Evolutionary conservation across 2,113 vertebrate species (phyloP).

Genomic region (Elaphurus davidianus): DNA sequence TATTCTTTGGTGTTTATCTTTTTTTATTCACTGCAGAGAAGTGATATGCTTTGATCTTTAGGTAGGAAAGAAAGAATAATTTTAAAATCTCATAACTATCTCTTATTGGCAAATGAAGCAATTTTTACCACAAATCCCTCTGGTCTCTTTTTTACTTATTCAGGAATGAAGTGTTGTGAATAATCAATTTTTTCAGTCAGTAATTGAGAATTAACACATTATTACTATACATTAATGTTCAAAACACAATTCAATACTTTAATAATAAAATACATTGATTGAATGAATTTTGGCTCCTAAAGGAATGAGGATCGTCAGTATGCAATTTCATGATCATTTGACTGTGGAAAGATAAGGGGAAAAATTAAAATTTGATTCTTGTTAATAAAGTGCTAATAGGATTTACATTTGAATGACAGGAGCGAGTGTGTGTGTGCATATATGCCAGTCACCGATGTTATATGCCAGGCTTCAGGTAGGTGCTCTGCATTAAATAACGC

Average conservation of each 20-base stretch:
- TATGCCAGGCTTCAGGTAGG: background rate
- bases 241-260: conserved; percentile 6
- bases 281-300: conserved; percentile 4
- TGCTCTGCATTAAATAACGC: background rate
- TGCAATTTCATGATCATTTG: background rate
- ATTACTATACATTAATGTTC: background rate
- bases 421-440: background rate
- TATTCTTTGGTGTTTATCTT: background rate
- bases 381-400: background rate
- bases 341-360: background rate
- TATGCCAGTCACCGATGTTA: background rate
- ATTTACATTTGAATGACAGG: background rate
- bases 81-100: background rate
- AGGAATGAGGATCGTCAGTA: background rate
- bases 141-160: background rate
- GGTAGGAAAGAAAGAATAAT: background rate
- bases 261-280: conserved; percentile 1
- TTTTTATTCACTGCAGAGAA: background rate
- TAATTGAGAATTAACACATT: conserved; percentile 9
- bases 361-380: background rate
- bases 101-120: background rate
- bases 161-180: background rate
- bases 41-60: background rate
- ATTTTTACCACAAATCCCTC: background rate
- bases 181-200: conserved; percentile 2